A percentile compares a stretch with the other conserved stretches of the same genome.
These are phyloP conservation scores for Hermaeophaga mercurialis DNA, from an alignment of 2,888 invertebrate genomes.

Conservation along the genomic window DNA sequence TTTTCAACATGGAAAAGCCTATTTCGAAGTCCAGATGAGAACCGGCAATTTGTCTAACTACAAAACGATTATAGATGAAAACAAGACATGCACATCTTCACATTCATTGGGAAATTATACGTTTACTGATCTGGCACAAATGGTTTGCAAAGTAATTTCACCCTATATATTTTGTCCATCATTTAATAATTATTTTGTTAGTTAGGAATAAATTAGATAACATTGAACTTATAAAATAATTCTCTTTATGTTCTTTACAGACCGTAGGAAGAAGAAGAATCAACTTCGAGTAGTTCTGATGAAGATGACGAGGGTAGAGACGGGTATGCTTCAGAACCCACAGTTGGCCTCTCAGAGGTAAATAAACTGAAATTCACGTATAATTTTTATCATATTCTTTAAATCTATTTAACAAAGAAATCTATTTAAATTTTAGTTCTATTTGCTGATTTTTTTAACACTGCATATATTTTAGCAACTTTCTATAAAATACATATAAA, in stretches of 20 bases:
- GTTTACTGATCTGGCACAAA: conserved; percentile 91
- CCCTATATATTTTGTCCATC: no score
- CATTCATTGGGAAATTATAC: conserved; percentile 67
- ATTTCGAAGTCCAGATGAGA: conserved; percentile 83
- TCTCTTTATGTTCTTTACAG: conserved; percentile 47
- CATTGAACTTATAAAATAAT: neutral
- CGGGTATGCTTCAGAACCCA: conserved; percentile 89
- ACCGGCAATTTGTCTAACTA: conserved; percentile 75
- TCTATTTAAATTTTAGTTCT: neutral
- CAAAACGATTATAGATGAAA: conserved; percentile 46
- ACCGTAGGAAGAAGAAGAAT: conserved; percentile 62
- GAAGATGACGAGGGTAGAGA: conserved; percentile 76
- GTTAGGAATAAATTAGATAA: no score
- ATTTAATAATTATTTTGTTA: no score
- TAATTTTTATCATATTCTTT: neutral
- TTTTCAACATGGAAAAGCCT: conserved; percentile 85
- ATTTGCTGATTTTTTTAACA: neutral
- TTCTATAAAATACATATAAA: neutral
- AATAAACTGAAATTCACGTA: conserved; percentile 35
- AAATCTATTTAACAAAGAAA: no score
- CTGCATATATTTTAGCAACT: neutral
- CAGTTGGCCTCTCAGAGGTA: conserved; percentile 62
- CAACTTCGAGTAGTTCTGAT: conserved; percentile 66
- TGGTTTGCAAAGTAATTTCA: conserved; percentile 89
- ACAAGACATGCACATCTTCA: conserved; percentile 49